phyloP scores from a whole-genome alignment of 2,888 invertebrate species.

The Caenorhabditis sp. region DNA sequence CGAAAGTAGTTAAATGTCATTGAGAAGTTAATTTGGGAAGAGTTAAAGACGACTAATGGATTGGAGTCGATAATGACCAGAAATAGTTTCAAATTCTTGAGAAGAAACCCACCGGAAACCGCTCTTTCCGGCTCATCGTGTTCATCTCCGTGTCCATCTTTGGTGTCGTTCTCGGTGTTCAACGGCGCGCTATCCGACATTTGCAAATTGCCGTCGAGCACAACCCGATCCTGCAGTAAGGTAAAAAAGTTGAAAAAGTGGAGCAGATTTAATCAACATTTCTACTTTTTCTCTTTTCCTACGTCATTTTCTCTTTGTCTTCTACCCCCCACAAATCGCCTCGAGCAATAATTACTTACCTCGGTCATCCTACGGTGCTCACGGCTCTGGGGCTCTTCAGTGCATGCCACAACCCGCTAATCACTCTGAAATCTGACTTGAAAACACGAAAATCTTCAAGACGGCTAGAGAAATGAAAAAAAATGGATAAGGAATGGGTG shows the following conservation, averaged over 20 bases:
- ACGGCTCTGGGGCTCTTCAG: slow-evolving; percentile 37
- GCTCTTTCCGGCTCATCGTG: slow-evolving; percentile 35
- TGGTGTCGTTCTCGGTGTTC: slow-evolving; percentile 39
- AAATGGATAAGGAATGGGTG: slow-evolving; percentile 25
- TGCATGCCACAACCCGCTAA: slow-evolving; percentile 61
- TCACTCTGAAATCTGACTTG: slow-evolving; percentile 51
- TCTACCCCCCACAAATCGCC: slow-evolving; percentile 10
- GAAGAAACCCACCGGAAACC: slow-evolving; percentile 35
- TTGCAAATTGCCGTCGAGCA: slow-evolving; percentile 38
- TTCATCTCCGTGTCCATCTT: not conserved
- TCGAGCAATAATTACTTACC: slow-evolving; percentile 54
- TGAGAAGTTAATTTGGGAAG: not conserved
- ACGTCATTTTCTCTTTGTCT: not conserved
- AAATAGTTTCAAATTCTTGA: slow-evolving; percentile 14
- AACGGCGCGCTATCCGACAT: slow-evolving; percentile 50
- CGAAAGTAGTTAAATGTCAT: slow-evolving; percentile 5
- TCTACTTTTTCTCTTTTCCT: slow-evolving; percentile 3
- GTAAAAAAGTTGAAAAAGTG: not conserved
- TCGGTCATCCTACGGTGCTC: slow-evolving; percentile 52
- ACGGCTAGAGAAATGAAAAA: slow-evolving; percentile 24
- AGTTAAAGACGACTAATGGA: too few species aligned
- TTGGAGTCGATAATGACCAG: slow-evolving; percentile 10
- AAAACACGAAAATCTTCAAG: too few species aligned
- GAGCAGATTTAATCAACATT: slow-evolving; percentile 10
- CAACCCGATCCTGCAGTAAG: slow-evolving; percentile 48